Base-by-base conservation (phyloP, 2,888 invertebrate species). In the Metacarcinus magister region DNA sequence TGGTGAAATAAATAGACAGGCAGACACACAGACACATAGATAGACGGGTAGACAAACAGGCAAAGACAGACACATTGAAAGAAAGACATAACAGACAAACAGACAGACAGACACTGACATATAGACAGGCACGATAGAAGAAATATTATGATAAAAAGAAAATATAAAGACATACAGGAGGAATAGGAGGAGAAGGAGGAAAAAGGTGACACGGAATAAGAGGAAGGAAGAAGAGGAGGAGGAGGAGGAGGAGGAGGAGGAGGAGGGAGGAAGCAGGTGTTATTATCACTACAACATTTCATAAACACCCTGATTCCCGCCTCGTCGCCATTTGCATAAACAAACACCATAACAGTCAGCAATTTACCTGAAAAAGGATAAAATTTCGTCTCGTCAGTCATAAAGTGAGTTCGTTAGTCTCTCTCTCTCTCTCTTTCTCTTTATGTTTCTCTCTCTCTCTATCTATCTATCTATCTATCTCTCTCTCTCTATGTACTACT, bases 311-410 rank as follows among this genome's bases (percentile, higher is more conserved):
- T 46, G 23, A 44, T 91, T 44, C 19, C n/a, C 91, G 46, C 46
- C 91, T 44, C 46, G 91, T 7, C 91, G 46, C 19, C 91, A 91
- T 91, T 91, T 91, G 23, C 91, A 91, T 91, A 91, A 91, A 91
- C 91, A 91, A 91, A 91, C 44, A 91, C 44, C 44, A n/a, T 19
- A 46, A 91, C 46, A 82, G 91, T 44, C 91, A 44, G n/a, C 91
- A 91, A 46, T 91, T 44, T 46, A 23, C 91, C 91, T 93, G 10
- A 23, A 60, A 60, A 82, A 82, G 82, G 82, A 82, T 82, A 82
- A 82, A 82, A 82, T 82, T 82, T 82, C 82, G 32, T 32, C 82
- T 32, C 82, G 82, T 82, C 82, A 32, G 82, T 82, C 43, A 60
- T 60, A 48, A 44, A 67, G 93, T 60, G 28, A 67, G 39, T 39